Evolutionary conservation across 2,113 vertebrate species (phyloP).

Genomic region (Limnothrissa miodon): DNA sequence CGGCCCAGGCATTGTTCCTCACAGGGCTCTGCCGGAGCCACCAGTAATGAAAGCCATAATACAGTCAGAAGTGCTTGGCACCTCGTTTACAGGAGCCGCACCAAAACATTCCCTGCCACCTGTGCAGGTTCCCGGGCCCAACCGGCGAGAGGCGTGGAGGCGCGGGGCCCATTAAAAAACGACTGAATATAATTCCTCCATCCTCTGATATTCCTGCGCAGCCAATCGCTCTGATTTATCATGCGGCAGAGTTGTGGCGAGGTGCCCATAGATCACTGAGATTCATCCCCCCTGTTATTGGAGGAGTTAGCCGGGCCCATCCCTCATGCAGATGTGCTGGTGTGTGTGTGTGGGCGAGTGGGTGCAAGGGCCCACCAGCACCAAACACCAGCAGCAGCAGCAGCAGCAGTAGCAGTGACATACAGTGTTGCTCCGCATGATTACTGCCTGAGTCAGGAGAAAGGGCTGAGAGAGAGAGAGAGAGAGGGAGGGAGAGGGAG

Average conservation of each 20-base stretch:
- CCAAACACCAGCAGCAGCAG: slow-evolving; percentile 24
- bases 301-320: slow-evolving; percentile 37
- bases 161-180: slow-evolving; percentile 33
- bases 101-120: slow-evolving; percentile 32
- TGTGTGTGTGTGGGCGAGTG: slow-evolving; percentile 28
- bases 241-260: slow-evolving; percentile 40
- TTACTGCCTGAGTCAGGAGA: slow-evolving; percentile 13
- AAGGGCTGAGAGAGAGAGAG: neutral
- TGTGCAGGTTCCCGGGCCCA: neutral
- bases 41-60: slow-evolving; percentile 26
- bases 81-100: slow-evolving; percentile 1
- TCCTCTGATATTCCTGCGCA: slow-evolving; percentile 44
- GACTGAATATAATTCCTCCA: slow-evolving; percentile 40
- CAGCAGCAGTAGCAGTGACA: slow-evolving; percentile 38
- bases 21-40: slow-evolving; percentile 15
- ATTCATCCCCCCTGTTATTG: slow-evolving; percentile 40
- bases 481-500: neutral
- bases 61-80: slow-evolving; percentile 19
- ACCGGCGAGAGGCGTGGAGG: neutral
- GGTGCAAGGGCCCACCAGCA: neutral
- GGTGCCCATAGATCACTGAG: slow-evolving; percentile 46
- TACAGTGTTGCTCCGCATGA: slow-evolving; percentile 26
- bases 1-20: neutral
- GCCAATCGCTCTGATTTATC: slow-evolving; percentile 48
- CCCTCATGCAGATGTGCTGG: slow-evolving; percentile 39